Percentiles rank a stretch among this genome's conserved stretches.
Evolutionary conservation across 2,888 invertebrate species (phyloP).

Genomic region (Scaptomyza caliginosa): DNA sequence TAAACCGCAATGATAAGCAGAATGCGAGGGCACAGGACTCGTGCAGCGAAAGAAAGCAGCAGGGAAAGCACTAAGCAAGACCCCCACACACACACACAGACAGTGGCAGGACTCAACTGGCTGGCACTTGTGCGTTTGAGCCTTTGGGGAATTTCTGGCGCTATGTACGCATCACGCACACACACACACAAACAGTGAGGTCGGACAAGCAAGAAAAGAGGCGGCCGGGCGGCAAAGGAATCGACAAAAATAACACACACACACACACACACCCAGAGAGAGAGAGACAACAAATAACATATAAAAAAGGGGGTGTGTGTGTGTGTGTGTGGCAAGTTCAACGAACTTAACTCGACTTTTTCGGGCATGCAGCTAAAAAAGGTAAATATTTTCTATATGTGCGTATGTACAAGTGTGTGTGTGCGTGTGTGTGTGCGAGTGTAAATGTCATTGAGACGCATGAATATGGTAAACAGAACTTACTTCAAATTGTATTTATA

Average conservation of each 20-base stretch:
- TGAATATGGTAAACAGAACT: background rate
- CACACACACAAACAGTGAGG: constrained; percentile 17
- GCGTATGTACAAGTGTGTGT: constrained; percentile 1
- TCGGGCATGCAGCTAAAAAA: constrained; percentile 44
- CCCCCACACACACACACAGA: background rate
- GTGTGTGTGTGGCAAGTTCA: constrained; percentile 34
- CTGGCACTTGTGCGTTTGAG: constrained; percentile 54
- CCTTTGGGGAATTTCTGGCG: constrained; percentile 56
- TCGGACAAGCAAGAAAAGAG: background rate
- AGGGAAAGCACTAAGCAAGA: background rate
- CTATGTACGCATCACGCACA: constrained; percentile 54
- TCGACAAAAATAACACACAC: constrained; percentile 55
- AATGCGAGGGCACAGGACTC: constrained; percentile 38
- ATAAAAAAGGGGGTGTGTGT: constrained; percentile 11
- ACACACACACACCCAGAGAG: constrained; percentile 1
- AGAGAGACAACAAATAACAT: constrained; percentile 12
- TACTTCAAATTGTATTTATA: background rate
- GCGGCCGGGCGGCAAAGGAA: constrained; percentile 42
- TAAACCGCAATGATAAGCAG: constrained; percentile 63
- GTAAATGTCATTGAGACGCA: constrained; percentile 30
- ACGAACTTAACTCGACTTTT: constrained; percentile 49
- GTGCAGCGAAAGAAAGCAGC: background rate
- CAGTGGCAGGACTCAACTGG: constrained; percentile 28
- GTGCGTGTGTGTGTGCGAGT: constrained; percentile 2
- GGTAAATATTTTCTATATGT: constrained; percentile 48